phyloP scores from a whole-genome alignment of 2,113 vertebrate species.

The Phaetusa simplex region DNA sequence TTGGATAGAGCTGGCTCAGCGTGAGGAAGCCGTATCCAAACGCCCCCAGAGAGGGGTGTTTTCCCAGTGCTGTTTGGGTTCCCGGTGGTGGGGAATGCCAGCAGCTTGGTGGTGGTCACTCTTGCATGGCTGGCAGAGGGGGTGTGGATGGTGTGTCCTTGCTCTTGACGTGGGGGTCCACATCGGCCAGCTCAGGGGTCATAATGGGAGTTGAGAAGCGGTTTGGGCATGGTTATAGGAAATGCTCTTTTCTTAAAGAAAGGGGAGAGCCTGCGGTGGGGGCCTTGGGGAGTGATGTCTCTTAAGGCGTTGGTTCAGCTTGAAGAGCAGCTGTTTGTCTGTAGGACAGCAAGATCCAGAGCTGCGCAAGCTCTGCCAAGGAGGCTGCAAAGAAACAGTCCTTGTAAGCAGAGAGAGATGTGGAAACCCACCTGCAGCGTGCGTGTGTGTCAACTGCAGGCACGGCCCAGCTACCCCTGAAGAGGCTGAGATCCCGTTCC shows the following conservation, averaged over 20 bases:
- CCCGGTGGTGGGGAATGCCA: rapidly evolving
- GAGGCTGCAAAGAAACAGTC: not conserved
- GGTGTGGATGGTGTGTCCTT: not conserved
- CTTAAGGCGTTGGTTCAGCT: not conserved
- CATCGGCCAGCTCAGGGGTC: not conserved
- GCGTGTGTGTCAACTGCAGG: not conserved
- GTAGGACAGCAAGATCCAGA: not conserved
- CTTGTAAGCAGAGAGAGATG: not conserved
- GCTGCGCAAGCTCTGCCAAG: not conserved
- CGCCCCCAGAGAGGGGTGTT: not conserved
- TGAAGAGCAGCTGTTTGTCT: not conserved
- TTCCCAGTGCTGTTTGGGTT: not conserved
- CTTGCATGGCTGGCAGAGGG: not conserved
- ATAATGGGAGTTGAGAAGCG: not conserved
- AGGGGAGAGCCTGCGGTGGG: not conserved
- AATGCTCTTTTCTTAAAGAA: not conserved
- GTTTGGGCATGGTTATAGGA: not conserved
- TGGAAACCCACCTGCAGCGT: not conserved
- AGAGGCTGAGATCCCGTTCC: not conserved
- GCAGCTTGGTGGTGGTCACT: not conserved
- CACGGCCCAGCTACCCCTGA: not conserved
- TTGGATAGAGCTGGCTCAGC: not conserved
- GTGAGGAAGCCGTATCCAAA: not conserved
- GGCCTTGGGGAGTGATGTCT: rapidly evolving
- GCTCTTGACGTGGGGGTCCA: not conserved